Base-by-base conservation (phyloP, 2,888 invertebrate genomes). In the Aquatica leii region DNA sequence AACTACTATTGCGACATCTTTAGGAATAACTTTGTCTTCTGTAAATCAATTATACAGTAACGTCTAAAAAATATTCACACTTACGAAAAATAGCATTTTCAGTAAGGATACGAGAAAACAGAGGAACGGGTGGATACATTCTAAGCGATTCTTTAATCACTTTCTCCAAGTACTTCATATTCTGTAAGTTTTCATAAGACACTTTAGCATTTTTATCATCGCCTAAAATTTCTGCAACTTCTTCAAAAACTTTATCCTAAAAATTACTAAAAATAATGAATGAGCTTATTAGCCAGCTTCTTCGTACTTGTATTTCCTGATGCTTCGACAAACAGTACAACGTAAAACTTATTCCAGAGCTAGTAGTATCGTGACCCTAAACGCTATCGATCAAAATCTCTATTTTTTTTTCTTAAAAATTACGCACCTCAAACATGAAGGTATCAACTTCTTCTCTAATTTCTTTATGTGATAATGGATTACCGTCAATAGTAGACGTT, bases 151-250 rank as follows among this genome's bases (percentile, higher is more conserved):
- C 86, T 67, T 84, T 86, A 43, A 86, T 83, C 0, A 85, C 84
- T 41, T 81, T 69, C 50, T 86, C 85, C 66, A 86, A 76, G 71
- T 86, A 86, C 72, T 84, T 85, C 85, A 86, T 85, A 62, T 84
- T 77, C 53, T 82, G 78, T 2, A 86, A 69, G 53, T 86, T 84
- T 53, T 77, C 68, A 52, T 74, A 67, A 0, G 72, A 70, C 8
- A 56, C 34, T 4, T 65, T 62, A 24, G 2, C 24, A 9, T 53
- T 62, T 57, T 69, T 64, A 20, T 73, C 66, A 35, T 77, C 70
- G 0, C 73, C 76, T 37, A 83, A 81, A 35, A 82, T 74, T n/a
- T 68, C 46, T 2, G 73, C 62, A 35, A 83, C 68, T 73, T 84
- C 84, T 55, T 80, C 72, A 6, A 76, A 66, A n/a, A 79, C 74